phyloP scores from a whole-genome alignment of 2,113 vertebrate species.

The Ursus arctos region DNA sequence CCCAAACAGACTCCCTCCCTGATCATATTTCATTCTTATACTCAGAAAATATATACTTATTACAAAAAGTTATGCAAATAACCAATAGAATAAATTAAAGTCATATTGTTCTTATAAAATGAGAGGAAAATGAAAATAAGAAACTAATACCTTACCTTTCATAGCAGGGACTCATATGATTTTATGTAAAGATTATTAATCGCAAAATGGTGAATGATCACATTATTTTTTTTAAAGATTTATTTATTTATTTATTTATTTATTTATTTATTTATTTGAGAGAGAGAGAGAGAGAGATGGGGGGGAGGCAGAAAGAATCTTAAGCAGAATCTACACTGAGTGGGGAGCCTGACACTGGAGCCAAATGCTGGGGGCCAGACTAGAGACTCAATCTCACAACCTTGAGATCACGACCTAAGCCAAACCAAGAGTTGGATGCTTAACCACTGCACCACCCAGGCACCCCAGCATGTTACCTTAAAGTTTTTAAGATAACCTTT shows the following conservation, averaged over 20 bases:
- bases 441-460: background rate
- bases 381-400: background rate
- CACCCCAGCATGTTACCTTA: background rate
- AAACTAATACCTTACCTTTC: background rate
- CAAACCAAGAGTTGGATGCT: background rate
- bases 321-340: background rate
- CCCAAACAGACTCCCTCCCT: background rate
- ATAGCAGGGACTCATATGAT: background rate
- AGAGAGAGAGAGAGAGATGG: background rate
- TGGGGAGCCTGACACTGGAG: background rate
- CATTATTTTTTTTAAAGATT: background rate
- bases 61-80: background rate
- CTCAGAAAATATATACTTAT: background rate
- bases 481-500: background rate
- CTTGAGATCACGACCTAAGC: background rate
- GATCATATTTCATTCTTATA: background rate
- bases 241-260: background rate
- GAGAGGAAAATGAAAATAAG: conserved; percentile 8
- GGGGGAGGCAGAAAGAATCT: background rate
- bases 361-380: background rate
- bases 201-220: background rate
- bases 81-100: background rate
- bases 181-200: background rate
- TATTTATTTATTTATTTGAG: background rate
- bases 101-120: background rate